Percentiles rank a stretch among this genome's conserved stretches.
phyloP scores from a whole-genome alignment of 2,888 invertebrate species.

The Falcaria lacertinaria region DNA sequence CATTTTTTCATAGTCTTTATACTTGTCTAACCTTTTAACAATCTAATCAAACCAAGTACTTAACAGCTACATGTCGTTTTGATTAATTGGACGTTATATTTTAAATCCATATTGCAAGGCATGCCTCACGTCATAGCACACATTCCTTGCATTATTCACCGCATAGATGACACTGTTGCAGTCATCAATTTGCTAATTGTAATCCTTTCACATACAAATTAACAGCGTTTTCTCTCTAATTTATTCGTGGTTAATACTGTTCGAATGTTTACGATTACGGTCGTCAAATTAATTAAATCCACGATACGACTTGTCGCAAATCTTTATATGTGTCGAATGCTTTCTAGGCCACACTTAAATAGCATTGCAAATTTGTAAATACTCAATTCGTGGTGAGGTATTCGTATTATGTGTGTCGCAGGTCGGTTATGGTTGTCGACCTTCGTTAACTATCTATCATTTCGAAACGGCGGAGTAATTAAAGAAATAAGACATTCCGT shows the following conservation, averaged over 20 bases:
- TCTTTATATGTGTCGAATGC: constrained; percentile 37
- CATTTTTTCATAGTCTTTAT: no score
- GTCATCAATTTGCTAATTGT: not conserved
- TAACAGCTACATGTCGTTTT: no score
- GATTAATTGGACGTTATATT: no score
- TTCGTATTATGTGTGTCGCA: constrained; percentile 30
- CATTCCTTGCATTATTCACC: not conserved
- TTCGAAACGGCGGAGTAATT: constrained; percentile 23
- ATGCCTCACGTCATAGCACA: not conserved
- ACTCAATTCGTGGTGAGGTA: constrained; percentile 27
- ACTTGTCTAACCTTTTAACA: no score
- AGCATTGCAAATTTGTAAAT: constrained; percentile 55
- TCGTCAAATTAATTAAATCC: constrained; percentile 40
- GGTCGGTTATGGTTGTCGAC: constrained; percentile 14
- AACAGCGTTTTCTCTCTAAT: constrained; percentile 2
- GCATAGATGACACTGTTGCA: not conserved
- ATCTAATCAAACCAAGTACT: no score
- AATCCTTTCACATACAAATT: constrained; percentile 7
- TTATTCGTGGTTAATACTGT: constrained; percentile 4
- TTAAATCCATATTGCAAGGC: no score
- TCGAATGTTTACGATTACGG: constrained; percentile 13
- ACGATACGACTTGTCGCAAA: constrained; percentile 25
- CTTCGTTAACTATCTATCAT: constrained; percentile 21
- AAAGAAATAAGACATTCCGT: constrained; percentile 16
- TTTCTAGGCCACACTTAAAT: constrained; percentile 53